Base-by-base conservation (phyloP, 2,888 invertebrate species). In the Onthophagus sagittarius region DNA sequence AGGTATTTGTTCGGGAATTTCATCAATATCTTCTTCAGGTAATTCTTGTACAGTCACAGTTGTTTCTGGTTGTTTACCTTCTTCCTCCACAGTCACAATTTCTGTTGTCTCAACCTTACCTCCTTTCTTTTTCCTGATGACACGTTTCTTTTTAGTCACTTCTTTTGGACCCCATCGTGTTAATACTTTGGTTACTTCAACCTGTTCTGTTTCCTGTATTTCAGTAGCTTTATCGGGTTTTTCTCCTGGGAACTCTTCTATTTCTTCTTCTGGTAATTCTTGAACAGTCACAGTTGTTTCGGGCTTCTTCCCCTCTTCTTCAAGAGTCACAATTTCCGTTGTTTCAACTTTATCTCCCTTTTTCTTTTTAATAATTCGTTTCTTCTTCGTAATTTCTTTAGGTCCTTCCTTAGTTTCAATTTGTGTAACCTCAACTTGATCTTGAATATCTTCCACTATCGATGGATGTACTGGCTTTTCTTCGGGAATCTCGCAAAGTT, bases 111-210 rank as follows among this genome's bases (percentile, higher is more conserved):
- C 83, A 75, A 82, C 75, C 75, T 79, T 80, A 14, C 76, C 81
- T 15, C 82, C 84, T 69, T 79, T 82, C 11, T 83, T 84, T 76
- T 84, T 86, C 72, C 85, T 86, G 1, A 86, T 83, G 71, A 86
- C 85, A 0, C 85, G 83, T 75, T 85, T 86, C 6, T 84, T 86
- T 32, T 73, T 73, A 32, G 75, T 72, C 15, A 70, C 62, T 71
- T 80, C 82, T 71, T 78, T 79, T 1, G 80, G 79, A 0, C 81
- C 77, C 0, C 78, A 79, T 23, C 81, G 77, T 0, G 81, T 75
- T 6, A 72, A 9, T 6, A 69, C 75, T 74, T 79, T 76, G 9
- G 74, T 75, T 7, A 78, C 75, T 71, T 77, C 73, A 31, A 76
- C 74, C 71, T 77, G 72, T 77, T 81, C 81, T 79, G 74, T 86